Evolutionary conservation across 2,888 invertebrate species (phyloP).

Genomic region (Pegoplata infirma): DNA sequence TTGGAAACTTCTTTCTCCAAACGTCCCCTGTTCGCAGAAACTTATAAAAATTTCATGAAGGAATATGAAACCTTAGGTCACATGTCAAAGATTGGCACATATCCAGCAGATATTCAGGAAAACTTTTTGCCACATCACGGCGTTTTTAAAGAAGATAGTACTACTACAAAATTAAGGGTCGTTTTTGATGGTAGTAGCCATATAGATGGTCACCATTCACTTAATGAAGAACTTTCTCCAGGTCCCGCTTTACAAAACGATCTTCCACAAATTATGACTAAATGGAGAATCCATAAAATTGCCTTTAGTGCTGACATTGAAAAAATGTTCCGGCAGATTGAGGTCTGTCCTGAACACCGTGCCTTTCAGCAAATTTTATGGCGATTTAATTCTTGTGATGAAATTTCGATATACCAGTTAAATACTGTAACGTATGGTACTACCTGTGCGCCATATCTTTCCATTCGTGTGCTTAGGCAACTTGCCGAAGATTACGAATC

Average conservation of each 20-base stretch:
- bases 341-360: slow-evolving; percentile 23
- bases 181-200: too few relatives aligned
- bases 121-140: neutral
- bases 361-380: slow-evolving; percentile 54
- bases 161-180: too few relatives aligned
- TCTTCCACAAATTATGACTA: too few relatives aligned
- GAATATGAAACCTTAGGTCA: slow-evolving; percentile 23
- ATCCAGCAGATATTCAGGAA: neutral
- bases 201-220: too few relatives aligned
- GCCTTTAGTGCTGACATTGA: neutral
- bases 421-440: too few relatives aligned
- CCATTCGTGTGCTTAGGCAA: slow-evolving; percentile 12
- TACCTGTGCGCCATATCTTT: slow-evolving; percentile 31
- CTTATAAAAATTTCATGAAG: slow-evolving; percentile 27
- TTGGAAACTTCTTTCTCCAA: slow-evolving; percentile 22
- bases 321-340: slow-evolving; percentile 47
- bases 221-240: too few relatives aligned
- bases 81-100: slow-evolving; percentile 4
- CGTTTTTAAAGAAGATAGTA: slow-evolving; percentile 47
- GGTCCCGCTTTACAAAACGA: too few relatives aligned
- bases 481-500: neutral
- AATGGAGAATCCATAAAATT: slow-evolving; percentile 14
- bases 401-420: slow-evolving; percentile 47
- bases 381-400: slow-evolving; percentile 7
- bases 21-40: slow-evolving; percentile 6